These are phyloP conservation scores for Nibea coibor DNA, from an alignment of 2,113 vertebrate genomes.

Conservation along the genomic window DNA sequence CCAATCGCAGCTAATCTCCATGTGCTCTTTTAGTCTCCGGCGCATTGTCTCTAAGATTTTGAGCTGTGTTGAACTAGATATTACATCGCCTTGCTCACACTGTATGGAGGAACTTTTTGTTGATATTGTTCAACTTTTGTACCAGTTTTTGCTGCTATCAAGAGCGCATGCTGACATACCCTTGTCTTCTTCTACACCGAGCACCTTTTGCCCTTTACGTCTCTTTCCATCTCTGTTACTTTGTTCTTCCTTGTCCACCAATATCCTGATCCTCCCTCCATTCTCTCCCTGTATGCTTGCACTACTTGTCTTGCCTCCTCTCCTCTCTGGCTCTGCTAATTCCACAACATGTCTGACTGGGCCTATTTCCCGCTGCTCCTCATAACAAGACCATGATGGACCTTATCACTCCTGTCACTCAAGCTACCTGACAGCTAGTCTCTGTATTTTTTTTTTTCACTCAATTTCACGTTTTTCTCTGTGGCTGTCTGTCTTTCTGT, in stretches of 20 bases:
- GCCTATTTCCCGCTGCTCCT: constrained; percentile 42
- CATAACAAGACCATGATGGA: constrained; percentile 68
- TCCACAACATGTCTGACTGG: constrained; percentile 55
- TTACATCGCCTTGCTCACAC: not conserved
- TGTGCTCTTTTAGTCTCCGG: constrained; percentile 18
- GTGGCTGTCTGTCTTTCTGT: constrained; percentile 37
- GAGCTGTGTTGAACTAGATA: constrained; percentile 25
- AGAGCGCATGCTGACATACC: not conserved
- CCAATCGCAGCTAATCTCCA: constrained; percentile 2
- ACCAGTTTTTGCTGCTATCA: constrained; percentile 12
- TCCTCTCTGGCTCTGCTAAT: constrained; percentile 60
- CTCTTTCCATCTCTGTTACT: constrained; percentile 13
- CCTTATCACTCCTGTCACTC: constrained; percentile 72
- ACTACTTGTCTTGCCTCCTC: constrained; percentile 14
- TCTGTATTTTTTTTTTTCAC: constrained; percentile 14
- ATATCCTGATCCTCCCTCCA: constrained; percentile 11
- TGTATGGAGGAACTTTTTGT: not conserved
- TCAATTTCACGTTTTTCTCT: constrained; percentile 27
- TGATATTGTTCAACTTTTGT: not conserved
- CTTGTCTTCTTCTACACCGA: not conserved
- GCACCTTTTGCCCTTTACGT: constrained; percentile 24
- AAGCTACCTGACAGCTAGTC: constrained; percentile 50
- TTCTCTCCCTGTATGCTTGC: constrained; percentile 14
- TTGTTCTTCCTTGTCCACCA: constrained; percentile 15
- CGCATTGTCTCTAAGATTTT: constrained; percentile 7